Evolutionary conservation across 2,797 vertebrate genomes (phyloP), one percentile per base, ranked within the genome.

Genomic region (Hypotaenidia okinawae): DNA sequence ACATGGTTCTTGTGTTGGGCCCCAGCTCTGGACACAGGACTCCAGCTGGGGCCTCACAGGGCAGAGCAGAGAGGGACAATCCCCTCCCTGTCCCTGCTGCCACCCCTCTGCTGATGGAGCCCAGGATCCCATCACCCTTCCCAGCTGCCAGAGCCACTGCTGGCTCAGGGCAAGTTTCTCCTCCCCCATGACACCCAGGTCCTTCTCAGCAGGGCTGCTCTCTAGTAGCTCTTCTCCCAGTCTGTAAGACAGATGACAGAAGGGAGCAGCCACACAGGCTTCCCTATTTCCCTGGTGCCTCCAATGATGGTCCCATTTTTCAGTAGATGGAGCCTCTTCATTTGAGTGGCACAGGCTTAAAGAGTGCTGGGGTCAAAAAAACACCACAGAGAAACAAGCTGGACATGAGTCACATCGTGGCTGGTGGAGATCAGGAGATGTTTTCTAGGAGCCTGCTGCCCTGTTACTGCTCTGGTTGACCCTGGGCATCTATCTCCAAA

Each of bases 381-480:
- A 6, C 19, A 35, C 9, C 15, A 7, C 22, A 61, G n/a, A 55
- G 68, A 69, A 92, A 68, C 32, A 39, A 76, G 35, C 5, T 69
- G 41, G 37, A 16, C 6, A 2, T 14, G 80, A 45, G 47, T 55
- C 76, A 62, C 41, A 33, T 5, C 12, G 51, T 37, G 62, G 41
- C 37, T 73, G 45, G 13, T 55, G 25, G 52, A 35, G 52, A 57
- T 14, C 1, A 39, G 15, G 24, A 82, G 22, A 21, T 39, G 28
- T 35, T 80, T 83, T 32, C n/a, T 27, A 88, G 43, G 43, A 32
- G 22, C 18, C 13, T 6, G 6, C 25, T 64, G 32, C 25, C 47
- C 67, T 0, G 0, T n/a, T 45, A 8, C 28, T 68, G 51, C 45
- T 55, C 0, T 64, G 45, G 13, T 51, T 66, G 35, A 32, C 23